Percentiles rank a stretch among this genome's conserved stretches.
These are phyloP conservation scores for Xiphophorus couchianus DNA, from an alignment of 2,113 vertebrate species.

Conservation along the genomic window DNA sequence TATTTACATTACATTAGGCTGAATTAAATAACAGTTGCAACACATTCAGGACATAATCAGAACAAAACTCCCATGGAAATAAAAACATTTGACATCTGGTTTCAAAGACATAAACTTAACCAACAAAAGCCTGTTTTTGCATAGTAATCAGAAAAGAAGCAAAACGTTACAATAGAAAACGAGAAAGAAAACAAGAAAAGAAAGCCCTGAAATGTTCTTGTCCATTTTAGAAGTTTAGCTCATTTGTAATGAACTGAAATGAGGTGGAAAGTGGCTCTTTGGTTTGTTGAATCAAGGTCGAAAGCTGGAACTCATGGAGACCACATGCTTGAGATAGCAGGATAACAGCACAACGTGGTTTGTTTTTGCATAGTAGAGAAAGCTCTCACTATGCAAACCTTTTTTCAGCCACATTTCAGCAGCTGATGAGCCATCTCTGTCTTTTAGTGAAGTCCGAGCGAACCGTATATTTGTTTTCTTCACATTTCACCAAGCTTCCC, in stretches of 20 bases:
- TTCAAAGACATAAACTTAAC: neutral
- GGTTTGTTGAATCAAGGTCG: neutral
- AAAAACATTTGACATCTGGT: conserved; percentile 21
- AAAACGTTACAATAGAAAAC: neutral
- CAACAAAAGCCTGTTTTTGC: neutral
- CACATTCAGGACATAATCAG: conserved; percentile 20
- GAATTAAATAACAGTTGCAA: conserved; percentile 69
- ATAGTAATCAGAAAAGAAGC: neutral
- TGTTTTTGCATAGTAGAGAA: neutral
- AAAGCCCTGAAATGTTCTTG: neutral
- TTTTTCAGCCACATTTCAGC: neutral
- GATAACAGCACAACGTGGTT: too few species aligned
- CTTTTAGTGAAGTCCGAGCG: neutral
- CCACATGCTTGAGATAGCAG: neutral
- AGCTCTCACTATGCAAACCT: neutral
- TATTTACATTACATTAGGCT: conserved; percentile 76
- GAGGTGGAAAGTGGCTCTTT: neutral
- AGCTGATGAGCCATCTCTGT: neutral
- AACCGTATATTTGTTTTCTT: neutral
- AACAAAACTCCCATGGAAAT: neutral
- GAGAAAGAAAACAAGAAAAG: neutral
- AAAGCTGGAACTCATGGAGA: neutral
- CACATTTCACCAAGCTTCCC: too few species aligned
- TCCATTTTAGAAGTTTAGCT: neutral
- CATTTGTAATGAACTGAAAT: neutral